Percentiles rank a stretch among this genome's conserved stretches.
These are phyloP conservation scores for Platyrinchus mystaceus DNA, from an alignment of 2,797 vertebrate species.

Conservation along the genomic window DNA sequence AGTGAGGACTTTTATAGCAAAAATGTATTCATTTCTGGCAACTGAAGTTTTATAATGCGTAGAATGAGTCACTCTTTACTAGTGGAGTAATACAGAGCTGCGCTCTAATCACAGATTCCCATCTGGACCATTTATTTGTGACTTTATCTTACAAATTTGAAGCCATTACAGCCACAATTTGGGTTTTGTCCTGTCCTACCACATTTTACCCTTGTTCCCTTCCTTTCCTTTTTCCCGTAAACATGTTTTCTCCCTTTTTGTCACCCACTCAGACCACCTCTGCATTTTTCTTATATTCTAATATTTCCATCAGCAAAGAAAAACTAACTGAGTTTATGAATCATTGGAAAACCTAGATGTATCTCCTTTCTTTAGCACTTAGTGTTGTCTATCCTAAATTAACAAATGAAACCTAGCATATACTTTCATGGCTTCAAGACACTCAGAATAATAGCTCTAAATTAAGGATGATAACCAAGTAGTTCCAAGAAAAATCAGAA, in stretches of 20 bases:
- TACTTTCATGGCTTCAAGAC: background rate
- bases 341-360: background rate
- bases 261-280: background rate
- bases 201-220: background rate
- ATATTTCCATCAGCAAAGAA: background rate
- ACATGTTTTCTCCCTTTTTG: background rate
- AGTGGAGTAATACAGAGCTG: constrained; percentile 2
- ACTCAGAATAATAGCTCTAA: background rate
- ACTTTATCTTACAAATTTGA: constrained; percentile 32
- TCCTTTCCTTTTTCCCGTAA: background rate
- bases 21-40: constrained; percentile 17
- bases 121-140: constrained; percentile 28
- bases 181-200: background rate
- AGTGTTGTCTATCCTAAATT: background rate
- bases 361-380: background rate
- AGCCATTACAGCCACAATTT: background rate
- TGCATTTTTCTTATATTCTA: background rate
- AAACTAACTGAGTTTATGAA: background rate
- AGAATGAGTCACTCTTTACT: constrained; percentile 53
- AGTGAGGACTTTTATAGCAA: background rate
- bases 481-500: background rate
- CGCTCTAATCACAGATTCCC: constrained; percentile 19
- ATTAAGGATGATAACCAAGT: background rate
- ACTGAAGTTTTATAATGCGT: constrained; percentile 6
- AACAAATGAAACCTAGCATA: background rate